Conservation (phyloP, 1,140 invertebrate species). For the Epicauta chinensis region DNA sequence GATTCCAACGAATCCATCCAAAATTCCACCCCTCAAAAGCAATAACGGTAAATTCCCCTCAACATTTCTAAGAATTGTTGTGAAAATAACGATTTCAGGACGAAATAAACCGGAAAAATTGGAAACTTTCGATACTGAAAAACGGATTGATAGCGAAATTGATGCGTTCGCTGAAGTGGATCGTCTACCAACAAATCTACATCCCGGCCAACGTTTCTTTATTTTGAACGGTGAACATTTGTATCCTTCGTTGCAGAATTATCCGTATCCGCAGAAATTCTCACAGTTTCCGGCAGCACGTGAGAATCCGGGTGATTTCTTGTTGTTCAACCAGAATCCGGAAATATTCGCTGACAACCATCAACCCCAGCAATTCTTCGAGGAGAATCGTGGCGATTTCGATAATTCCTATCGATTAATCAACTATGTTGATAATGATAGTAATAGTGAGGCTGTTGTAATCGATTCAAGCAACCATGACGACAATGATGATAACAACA, state of each 20-base stretch:
- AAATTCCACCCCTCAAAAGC: slow-evolving; percentile 30
- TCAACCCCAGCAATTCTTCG: not conserved
- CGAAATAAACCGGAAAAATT: slow-evolving; percentile 41
- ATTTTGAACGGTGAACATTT: slow-evolving; percentile 39
- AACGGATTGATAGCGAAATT: slow-evolving; percentile 40
- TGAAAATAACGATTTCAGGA: too few relatives aligned
- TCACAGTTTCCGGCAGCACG: slow-evolving; percentile 1
- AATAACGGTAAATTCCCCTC: too few relatives aligned
- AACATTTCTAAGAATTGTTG: not conserved
- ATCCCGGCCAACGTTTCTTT: slow-evolving; percentile 47
- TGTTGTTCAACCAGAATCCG: not conserved
- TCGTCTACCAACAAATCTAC: slow-evolving; percentile 34
- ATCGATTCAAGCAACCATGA: not conserved
- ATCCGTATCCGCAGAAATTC: slow-evolving; percentile 13
- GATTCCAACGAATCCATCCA: slow-evolving; percentile 34
- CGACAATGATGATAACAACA: slow-evolving; percentile 20
- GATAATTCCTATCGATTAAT: too few relatives aligned
- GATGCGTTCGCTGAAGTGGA: slow-evolving; percentile 38
- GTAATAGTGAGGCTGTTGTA: too few relatives aligned
- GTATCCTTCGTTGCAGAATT: slow-evolving; percentile 18
- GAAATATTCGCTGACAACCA: not conserved
- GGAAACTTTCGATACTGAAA: slow-evolving; percentile 43
- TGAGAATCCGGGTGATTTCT: not conserved
- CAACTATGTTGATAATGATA: too few relatives aligned
- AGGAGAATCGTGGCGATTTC: not conserved